phyloP scores from a whole-genome alignment of 2,888 invertebrate genomes.

The Amphipyra tragopoginis region DNA sequence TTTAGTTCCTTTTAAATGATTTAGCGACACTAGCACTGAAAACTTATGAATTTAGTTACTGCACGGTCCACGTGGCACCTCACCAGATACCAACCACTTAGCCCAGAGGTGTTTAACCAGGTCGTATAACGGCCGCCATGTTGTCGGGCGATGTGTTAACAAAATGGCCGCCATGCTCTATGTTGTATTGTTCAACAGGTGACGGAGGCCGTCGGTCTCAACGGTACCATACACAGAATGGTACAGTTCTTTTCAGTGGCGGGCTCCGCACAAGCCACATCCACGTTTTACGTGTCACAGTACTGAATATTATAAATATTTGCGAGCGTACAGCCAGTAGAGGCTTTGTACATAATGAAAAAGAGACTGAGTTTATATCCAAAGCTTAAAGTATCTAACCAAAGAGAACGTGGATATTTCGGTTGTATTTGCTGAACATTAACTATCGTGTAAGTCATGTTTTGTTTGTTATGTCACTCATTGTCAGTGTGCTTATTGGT shows the following conservation, averaged over 20 bases:
- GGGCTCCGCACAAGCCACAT: conserved; percentile 90
- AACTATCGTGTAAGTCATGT: conserved; percentile 88
- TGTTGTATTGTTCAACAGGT: conserved; percentile 90
- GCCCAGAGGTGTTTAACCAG: conserved; percentile 54
- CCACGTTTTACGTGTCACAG: conserved; percentile 91
- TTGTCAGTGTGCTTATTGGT: conserved; percentile 88
- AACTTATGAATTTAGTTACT: conserved; percentile 64
- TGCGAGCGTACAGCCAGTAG: conserved; percentile 72
- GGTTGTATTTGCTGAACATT: conserved; percentile 84
- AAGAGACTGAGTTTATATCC: conserved; percentile 87
- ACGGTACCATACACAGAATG: conserved; percentile 91
- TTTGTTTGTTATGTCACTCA: conserved; percentile 89
- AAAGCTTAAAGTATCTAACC: conserved; percentile 82
- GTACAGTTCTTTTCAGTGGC: conserved; percentile 91
- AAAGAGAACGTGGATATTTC: conserved; percentile 87
- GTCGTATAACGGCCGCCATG: conserved; percentile 56
- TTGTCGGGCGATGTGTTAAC: conserved; percentile 60
- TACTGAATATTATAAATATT: conserved; percentile 83
- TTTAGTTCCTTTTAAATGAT: conserved; percentile 73
- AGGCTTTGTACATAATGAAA: conserved; percentile 86
- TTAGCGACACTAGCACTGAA: conserved; percentile 76
- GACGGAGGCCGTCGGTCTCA: conserved; percentile 91
- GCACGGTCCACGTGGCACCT: conserved; percentile 73
- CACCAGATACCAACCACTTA: conserved; percentile 44
- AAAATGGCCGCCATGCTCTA: conserved; percentile 82